Percentiles rank a stretch among this genome's conserved stretches.
Evolutionary conservation across 2,113 vertebrate species (phyloP).

Genomic region (Anarrhichthys ocellatus): DNA sequence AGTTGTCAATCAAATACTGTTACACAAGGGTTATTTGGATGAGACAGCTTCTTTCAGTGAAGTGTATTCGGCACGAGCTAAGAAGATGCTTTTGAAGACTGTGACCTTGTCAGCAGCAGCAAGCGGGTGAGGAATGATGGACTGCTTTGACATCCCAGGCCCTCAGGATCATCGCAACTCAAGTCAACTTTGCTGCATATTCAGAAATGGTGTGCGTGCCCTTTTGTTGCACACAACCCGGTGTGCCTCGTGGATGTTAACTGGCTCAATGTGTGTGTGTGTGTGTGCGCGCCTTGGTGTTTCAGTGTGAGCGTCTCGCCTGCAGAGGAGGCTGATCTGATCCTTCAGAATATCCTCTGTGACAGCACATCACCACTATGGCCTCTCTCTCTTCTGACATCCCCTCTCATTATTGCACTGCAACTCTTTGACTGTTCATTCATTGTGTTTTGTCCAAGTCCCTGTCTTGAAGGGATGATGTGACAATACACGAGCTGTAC

Average conservation of each 20-base stretch:
- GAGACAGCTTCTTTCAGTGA: slow-evolving; percentile 32
- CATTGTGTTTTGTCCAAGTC: slow-evolving; percentile 60
- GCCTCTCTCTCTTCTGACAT: slow-evolving; percentile 64
- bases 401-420: slow-evolving; percentile 64
- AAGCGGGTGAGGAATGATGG: slow-evolving; percentile 56
- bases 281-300: slow-evolving; percentile 45
- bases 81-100: slow-evolving; percentile 58
- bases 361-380: slow-evolving; percentile 70
- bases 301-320: slow-evolving; percentile 49
- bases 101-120: slow-evolving; percentile 74
- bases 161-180: slow-evolving; percentile 60
- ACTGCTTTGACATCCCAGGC: slow-evolving; percentile 54
- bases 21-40: slow-evolving; percentile 47
- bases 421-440: slow-evolving; percentile 63
- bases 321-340: slow-evolving; percentile 72
- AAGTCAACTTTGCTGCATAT: slow-evolving; percentile 54
- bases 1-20: slow-evolving; percentile 48
- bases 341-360: slow-evolving; percentile 75
- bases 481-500: slow-evolving; percentile 49
- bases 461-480: slow-evolving; percentile 53
- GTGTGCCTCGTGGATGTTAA: slow-evolving; percentile 59
- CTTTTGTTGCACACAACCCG: slow-evolving; percentile 54
- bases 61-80: slow-evolving; percentile 34
- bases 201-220: slow-evolving; percentile 46
- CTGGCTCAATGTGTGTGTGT: slow-evolving; percentile 26